Conservation (phyloP, 1,140 invertebrate genomes). For the Platyscapa corneri region DNA sequence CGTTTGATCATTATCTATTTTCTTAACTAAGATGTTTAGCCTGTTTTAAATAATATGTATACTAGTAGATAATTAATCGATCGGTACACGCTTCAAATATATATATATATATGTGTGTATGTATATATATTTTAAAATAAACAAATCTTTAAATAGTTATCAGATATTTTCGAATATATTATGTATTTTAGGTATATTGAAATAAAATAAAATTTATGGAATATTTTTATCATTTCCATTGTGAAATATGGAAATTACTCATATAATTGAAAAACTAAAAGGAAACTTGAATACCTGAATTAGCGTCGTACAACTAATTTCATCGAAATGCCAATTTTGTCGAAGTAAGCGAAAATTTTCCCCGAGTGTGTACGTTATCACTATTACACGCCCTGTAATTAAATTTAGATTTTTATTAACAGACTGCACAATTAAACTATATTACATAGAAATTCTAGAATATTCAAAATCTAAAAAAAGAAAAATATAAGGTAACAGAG, state of each 20-base stretch:
- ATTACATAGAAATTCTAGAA: conserved; percentile 29
- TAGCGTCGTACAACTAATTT: conserved; percentile 44
- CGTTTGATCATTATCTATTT: conserved; percentile 47
- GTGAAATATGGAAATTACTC: conserved; percentile 20
- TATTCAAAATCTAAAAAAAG: conserved; percentile 39
- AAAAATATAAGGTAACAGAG: neutral
- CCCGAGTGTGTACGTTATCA: conserved; percentile 43
- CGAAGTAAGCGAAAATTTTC: conserved; percentile 50
- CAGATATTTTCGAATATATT: conserved; percentile 46
- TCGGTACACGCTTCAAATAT: conserved; percentile 28
- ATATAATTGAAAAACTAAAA: conserved; percentile 38
- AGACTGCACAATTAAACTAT: conserved; percentile 50
- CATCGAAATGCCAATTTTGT: conserved; percentile 50
- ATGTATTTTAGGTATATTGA: conserved; percentile 42
- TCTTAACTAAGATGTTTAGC: conserved; percentile 41
- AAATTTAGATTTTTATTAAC: conserved; percentile 56
- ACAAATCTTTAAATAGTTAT: conserved; percentile 46
- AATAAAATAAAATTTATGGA: conserved; percentile 39
- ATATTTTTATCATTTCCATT: conserved; percentile 46
- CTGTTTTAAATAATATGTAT: conserved; percentile 36
- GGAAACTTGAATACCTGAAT: conserved; percentile 49
- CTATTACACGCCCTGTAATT: conserved; percentile 55
- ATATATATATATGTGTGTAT: conserved; percentile 38
- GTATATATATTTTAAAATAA: conserved; percentile 40
- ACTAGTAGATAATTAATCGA: conserved; percentile 35